A percentile compares a stretch with the other conserved stretches of the same genome.
phyloP scores from a whole-genome alignment of 2,797 vertebrate genomes.

The Selene dorsalis region DNA sequence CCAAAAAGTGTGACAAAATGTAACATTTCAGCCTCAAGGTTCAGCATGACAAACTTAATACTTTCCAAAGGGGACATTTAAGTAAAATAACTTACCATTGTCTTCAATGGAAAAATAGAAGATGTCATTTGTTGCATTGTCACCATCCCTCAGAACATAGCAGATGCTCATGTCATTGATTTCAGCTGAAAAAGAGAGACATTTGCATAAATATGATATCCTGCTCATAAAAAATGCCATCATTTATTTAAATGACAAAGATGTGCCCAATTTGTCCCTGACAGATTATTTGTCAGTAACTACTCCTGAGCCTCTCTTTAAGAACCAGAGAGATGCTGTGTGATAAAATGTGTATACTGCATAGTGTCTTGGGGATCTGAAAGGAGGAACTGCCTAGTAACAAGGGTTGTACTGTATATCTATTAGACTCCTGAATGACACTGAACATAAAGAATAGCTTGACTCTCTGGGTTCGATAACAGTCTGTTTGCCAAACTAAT shows the following conservation, averaged over 20 bases:
- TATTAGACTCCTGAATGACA: constrained; percentile 55
- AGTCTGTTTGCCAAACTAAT: constrained; percentile 49
- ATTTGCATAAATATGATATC: constrained; percentile 36
- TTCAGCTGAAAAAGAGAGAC: constrained; percentile 86
- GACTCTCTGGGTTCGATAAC: constrained; percentile 45
- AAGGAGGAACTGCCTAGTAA: constrained; percentile 48
- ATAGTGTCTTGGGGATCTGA: constrained; percentile 28
- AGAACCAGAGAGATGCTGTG: constrained; percentile 15
- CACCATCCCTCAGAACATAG: constrained; percentile 89
- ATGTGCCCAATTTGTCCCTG: constrained; percentile 16
- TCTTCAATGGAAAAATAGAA: constrained; percentile 95
- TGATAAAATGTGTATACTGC: constrained; percentile 42
- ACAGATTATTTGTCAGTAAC: constrained; percentile 24
- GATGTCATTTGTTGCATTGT: constrained; percentile 90
- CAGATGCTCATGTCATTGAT: constrained; percentile 95
- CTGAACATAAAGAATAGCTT: constrained; percentile 46
- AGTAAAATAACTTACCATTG: constrained; percentile 83
- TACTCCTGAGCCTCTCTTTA: constrained; percentile 12
- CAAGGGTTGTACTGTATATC: constrained; percentile 46
- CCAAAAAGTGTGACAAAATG: constrained; percentile 19
- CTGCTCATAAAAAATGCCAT: constrained; percentile 7
- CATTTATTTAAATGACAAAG: constrained; percentile 25
- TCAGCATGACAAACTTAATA: constrained; percentile 13
- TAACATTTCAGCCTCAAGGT: constrained; percentile 10
- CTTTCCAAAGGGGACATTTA: constrained; percentile 24